A percentile compares a stretch with the other conserved stretches of the same genome.
Evolutionary conservation across 2,888 invertebrate species (phyloP).

Genomic region (Metopia argyrocephala): DNA sequence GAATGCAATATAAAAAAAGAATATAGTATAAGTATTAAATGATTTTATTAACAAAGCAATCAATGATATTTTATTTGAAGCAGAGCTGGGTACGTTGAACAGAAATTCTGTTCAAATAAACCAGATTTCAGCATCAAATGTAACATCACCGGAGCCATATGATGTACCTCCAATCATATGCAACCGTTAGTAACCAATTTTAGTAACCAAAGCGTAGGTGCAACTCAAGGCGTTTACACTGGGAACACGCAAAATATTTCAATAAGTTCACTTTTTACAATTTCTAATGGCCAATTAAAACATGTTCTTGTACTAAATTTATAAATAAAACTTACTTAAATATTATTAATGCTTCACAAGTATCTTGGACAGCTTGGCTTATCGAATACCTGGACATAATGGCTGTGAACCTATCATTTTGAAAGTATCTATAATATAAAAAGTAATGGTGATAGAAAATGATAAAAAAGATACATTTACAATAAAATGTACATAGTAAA

Average conservation of each 20-base stretch:
- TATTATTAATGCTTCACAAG: slow-evolving; percentile 33
- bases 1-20: too few relatives aligned
- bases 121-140: slow-evolving; percentile 11
- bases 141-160: slow-evolving; percentile 20
- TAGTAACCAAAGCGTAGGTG: slow-evolving; percentile 18
- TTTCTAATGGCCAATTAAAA: slow-evolving; percentile 20
- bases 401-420: too few relatives aligned
- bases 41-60: too few relatives aligned
- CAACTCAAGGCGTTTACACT: slow-evolving; percentile 7
- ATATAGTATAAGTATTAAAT: too few relatives aligned
- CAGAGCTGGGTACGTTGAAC: too few relatives aligned
- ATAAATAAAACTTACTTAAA: slow-evolving; percentile 12
- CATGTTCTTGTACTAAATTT: too few relatives aligned
- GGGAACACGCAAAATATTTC: slow-evolving; percentile 29
- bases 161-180: slow-evolving; percentile 9
- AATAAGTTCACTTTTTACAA: slow-evolving; percentile 34
- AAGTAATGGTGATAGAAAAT: slow-evolving; percentile 12
- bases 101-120: slow-evolving; percentile 25
- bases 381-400: slow-evolving; percentile 31
- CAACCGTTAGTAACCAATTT: slow-evolving; percentile 1
- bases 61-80: too few relatives aligned
- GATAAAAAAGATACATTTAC: background rate
- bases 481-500: background rate
- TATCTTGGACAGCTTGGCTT: slow-evolving; percentile 32
- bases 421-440: too few relatives aligned